These are phyloP conservation scores for Drepana arcuata DNA, from an alignment of 1,140 invertebrate species.

Conservation along the genomic window DNA sequence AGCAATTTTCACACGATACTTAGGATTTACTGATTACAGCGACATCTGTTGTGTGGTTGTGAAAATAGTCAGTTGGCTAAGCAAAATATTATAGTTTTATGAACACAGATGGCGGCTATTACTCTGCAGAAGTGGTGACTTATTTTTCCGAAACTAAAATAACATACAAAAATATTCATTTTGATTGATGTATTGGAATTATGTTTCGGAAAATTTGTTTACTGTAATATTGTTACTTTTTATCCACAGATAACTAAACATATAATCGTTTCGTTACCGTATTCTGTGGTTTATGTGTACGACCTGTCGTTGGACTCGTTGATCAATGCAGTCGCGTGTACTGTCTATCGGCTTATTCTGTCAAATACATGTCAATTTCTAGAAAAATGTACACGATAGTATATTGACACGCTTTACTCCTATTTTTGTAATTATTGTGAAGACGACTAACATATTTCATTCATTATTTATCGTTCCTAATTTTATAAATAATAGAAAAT, in stretches of 20 bases:
- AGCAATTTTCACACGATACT: constrained; percentile 43
- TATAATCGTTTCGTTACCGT: too few species aligned
- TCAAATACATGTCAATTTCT: constrained; percentile 15
- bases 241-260: too few species aligned
- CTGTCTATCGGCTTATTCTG: too few species aligned
- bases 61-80: too few species aligned
- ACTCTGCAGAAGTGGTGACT: too few species aligned
- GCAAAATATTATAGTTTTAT: too few species aligned
- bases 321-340: too few species aligned
- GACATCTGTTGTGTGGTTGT: constrained; percentile 27
- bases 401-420: constrained; percentile 45
- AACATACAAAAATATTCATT: neutral
- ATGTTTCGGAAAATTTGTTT: neutral
- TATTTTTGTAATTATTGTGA: constrained; percentile 21
- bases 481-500: constrained; percentile 5
- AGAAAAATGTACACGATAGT: constrained; percentile 27
- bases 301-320: too few species aligned
- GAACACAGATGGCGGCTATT: too few species aligned
- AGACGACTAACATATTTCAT: constrained; percentile 6
- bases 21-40: constrained; percentile 17
- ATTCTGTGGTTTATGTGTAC: too few species aligned
- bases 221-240: neutral
- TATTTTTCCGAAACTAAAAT: neutral
- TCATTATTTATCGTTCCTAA: constrained; percentile 3
- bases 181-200: neutral